These are phyloP conservation scores for Enteromius fasciolatus DNA, from an alignment of 2,797 vertebrate species.

Conservation along the genomic window DNA sequence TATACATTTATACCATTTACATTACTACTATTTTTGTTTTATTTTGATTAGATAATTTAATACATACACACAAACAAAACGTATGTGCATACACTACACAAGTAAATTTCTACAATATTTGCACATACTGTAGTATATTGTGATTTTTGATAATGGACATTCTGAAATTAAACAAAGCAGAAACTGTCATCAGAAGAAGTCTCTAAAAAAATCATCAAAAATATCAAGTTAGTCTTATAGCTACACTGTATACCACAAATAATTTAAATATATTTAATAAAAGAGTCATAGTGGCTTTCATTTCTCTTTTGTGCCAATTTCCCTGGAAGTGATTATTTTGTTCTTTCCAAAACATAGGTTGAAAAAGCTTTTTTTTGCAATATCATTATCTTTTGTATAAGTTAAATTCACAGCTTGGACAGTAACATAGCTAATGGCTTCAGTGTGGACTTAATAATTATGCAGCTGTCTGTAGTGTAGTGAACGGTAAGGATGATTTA, in stretches of 20 bases:
- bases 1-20: background rate
- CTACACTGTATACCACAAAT: background rate
- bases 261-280: background rate
- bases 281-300: background rate
- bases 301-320: background rate
- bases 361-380: background rate
- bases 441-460: slow-evolving; percentile 70
- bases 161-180: background rate
- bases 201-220: too few species aligned
- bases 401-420: slow-evolving; percentile 37
- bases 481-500: slow-evolving; percentile 89
- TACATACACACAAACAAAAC: background rate
- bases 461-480: slow-evolving; percentile 76
- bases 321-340: background rate
- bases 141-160: background rate
- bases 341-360: background rate
- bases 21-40: background rate
- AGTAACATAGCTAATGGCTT: slow-evolving; percentile 70
- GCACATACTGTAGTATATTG: background rate
- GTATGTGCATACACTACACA: background rate
- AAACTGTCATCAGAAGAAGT: background rate
- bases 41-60: background rate
- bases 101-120: background rate
- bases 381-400: background rate
- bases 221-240: background rate